phyloP scores from a whole-genome alignment of 2,888 invertebrate genomes.

The Thereva nobilitata region DNA sequence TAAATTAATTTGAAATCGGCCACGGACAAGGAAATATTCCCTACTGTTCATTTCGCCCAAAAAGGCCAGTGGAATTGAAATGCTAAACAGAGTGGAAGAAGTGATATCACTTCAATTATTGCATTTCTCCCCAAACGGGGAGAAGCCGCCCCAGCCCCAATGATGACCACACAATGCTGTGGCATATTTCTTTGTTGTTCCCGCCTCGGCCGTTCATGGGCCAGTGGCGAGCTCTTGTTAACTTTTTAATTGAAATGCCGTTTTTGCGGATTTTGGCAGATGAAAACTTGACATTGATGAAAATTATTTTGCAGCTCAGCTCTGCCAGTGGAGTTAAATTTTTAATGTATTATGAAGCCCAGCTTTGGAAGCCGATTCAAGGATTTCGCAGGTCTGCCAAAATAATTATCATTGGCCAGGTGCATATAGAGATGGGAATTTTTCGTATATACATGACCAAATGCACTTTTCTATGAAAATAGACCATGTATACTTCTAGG shows the following conservation, averaged over 20 bases:
- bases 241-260: conserved; percentile 30
- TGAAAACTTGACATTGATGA: too few relatives aligned
- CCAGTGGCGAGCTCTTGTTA: conserved; percentile 21
- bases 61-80: conserved; percentile 16
- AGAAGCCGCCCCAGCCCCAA: conserved; percentile 16
- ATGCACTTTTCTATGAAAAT: too few relatives aligned
- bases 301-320: too few relatives aligned
- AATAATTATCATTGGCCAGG: too few relatives aligned
- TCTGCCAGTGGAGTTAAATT: too few relatives aligned
- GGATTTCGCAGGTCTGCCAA: too few relatives aligned
- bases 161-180: conserved; percentile 13
- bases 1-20: conserved; percentile 26
- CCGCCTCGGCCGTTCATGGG: neutral
- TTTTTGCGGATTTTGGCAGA: conserved; percentile 2
- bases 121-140: conserved; percentile 20
- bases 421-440: too few relatives aligned
- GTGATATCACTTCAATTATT: conserved; percentile 34
- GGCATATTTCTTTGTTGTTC: neutral
- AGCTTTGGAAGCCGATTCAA: too few relatives aligned
- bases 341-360: too few relatives aligned
- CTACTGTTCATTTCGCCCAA: conserved; percentile 19
- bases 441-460: too few relatives aligned
- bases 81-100: conserved; percentile 33
- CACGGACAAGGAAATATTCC: conserved; percentile 11
- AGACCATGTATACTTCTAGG: too few relatives aligned